These are phyloP conservation scores for Eidolon helvum DNA, from an alignment of 2,113 vertebrate species.

Conservation along the genomic window DNA sequence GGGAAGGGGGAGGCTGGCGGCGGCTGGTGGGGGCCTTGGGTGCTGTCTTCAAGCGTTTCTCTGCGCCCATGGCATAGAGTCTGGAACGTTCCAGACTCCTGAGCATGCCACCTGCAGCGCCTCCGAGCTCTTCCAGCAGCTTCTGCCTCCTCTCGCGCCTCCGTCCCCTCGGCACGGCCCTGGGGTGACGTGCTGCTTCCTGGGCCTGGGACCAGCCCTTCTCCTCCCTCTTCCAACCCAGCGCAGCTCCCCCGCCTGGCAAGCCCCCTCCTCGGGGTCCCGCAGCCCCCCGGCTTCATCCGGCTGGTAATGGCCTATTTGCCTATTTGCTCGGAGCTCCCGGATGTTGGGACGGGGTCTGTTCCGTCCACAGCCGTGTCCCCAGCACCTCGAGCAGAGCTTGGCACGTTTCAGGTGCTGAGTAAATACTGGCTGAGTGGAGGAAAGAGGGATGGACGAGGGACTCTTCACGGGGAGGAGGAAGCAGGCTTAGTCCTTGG, in stretches of 20 bases:
- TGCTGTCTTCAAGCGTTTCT: no score
- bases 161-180: neutral
- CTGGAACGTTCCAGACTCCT: neutral
- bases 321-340: neutral
- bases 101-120: accelerated
- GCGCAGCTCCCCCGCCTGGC: no score
- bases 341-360: neutral
- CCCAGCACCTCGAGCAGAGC: neutral
- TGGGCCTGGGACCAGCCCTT: neutral
- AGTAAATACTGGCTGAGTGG: neutral
- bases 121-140: neutral
- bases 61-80: neutral
- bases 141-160: accelerated
- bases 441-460: neutral
- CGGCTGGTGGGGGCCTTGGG: neutral
- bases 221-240: accelerated
- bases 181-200: neutral
- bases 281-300: no score
- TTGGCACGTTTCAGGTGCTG: neutral
- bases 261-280: neutral
- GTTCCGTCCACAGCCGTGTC: no score
- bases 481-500: no score
- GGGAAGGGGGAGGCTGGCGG: no score
- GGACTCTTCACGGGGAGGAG: no score
- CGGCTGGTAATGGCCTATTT: no score